Base-by-base conservation (phyloP, 1,140 invertebrate genomes). In the Zaprionus gabonicus region DNA sequence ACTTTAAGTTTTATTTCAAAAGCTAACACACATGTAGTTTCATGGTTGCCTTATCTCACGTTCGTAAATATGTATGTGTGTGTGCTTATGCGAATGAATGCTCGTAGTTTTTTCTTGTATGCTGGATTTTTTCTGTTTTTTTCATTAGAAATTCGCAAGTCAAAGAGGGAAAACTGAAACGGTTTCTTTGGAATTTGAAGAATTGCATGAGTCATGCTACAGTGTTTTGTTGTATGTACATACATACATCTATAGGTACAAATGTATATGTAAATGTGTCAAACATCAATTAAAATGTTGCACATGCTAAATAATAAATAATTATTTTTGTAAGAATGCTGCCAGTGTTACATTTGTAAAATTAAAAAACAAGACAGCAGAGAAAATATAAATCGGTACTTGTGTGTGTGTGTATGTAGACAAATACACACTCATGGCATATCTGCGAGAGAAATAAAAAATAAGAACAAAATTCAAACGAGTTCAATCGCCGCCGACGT, bases 391-490 rank as follows among this genome's bases (percentile, higher is more conserved):
- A 38, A 58, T 20, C n/a, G 9, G 12, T 12, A 60, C 7, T 17
- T 15, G n/a, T 62, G 15, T 34, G 15, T 55, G 23, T 17, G 9
- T 23, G 15, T 27, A 53, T 25, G 44, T 46, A 63, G 49, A 57
- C 44, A 41, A 27, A 31, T 25, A 63, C 44, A 51, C 15, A 49
- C 13, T 28, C 9, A 62, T 28, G n/a, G 9, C 28, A 23, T 51
- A 23, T 46, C 10, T 27, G 17, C 17, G 23, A 64, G 55, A 56
- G 51, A 60, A 49, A 71, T 34, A 51, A 62, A 77, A 17, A n/a
- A 59, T 46, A 71, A 80, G 68, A 83, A 84, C 65, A 67, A 78
- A 80, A 80, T 74, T 73, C 64, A 78, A 88, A 87, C 80, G 84
- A 86, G 83, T 86, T 87, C 80, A 87, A 79, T 83, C 86, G 60